These are phyloP conservation scores for Xestobium rufovillosum DNA, from an alignment of 2,888 invertebrate species.

Conservation along the genomic window DNA sequence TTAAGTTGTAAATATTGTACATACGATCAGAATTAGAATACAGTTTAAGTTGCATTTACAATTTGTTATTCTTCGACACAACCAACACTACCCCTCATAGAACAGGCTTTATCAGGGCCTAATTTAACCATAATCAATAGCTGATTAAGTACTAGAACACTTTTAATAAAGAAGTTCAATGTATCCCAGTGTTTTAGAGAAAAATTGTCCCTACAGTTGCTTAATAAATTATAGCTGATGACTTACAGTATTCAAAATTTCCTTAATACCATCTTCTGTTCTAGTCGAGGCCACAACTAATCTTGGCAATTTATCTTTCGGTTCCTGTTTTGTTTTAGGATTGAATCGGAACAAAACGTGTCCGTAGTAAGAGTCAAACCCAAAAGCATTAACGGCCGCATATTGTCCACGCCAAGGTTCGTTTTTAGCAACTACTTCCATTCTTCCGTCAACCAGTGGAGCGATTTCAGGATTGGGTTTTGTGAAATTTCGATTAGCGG, in stretches of 20 bases:
- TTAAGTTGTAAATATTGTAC: too few relatives aligned
- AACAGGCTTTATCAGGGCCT: too few relatives aligned
- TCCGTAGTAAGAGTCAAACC: conserved; percentile 94
- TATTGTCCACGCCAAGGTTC: conserved; percentile 79
- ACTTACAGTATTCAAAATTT: conserved; percentile 49
- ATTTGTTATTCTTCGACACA: too few relatives aligned
- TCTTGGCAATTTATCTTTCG: conserved; percentile 52
- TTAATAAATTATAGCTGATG: too few relatives aligned
- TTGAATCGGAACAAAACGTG: conserved; percentile 80
- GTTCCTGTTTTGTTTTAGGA: conserved; percentile 52
- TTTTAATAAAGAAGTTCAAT: too few relatives aligned
- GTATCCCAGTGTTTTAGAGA: too few relatives aligned
- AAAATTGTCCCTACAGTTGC: too few relatives aligned
- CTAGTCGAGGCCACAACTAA: conserved; percentile 75
- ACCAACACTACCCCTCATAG: too few relatives aligned
- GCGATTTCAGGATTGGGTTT: conserved; percentile 86
- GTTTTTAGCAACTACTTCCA: conserved; percentile 72
- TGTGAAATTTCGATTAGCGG: conserved; percentile 81
- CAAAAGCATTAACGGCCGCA: conserved; percentile 91
- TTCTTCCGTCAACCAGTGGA: conserved; percentile 70
- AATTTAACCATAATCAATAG: too few relatives aligned
- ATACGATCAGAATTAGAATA: too few relatives aligned
- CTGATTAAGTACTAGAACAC: too few relatives aligned
- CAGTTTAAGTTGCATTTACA: too few relatives aligned
- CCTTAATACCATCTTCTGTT: conserved; percentile 69